Evolutionary conservation across 2,797 vertebrate genomes (phyloP).

Genomic region (Danio kyathit): DNA sequence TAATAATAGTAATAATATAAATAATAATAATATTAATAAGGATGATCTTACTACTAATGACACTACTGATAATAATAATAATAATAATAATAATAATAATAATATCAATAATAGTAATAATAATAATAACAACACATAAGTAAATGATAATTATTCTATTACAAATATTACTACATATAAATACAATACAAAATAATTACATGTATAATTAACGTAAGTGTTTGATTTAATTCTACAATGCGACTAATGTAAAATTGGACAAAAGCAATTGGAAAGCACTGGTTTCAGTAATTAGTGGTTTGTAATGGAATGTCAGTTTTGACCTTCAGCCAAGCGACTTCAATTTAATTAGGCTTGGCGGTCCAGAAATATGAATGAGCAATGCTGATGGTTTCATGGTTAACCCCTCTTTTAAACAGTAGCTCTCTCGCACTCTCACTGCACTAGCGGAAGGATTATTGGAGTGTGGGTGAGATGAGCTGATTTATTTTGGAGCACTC

Average conservation of each 20-base stretch:
- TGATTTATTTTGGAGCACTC: constrained; percentile 53
- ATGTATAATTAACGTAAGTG: background rate
- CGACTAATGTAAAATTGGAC: background rate
- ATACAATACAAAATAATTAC: no score
- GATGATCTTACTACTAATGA: no score
- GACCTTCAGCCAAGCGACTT: constrained; percentile 5
- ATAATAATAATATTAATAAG: no score
- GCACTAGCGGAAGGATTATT: constrained; percentile 18
- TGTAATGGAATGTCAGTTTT: constrained; percentile 10
- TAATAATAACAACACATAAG: no score
- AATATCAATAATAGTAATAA: no score
- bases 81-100: no score
- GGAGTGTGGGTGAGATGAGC: constrained; percentile 34
- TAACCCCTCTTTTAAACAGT: constrained; percentile 6
- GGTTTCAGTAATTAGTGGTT: background rate
- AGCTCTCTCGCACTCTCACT: constrained; percentile 2
- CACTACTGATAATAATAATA: no score
- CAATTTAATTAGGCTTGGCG: background rate
- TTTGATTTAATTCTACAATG: background rate
- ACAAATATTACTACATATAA: no score
- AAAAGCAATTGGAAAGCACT: background rate
- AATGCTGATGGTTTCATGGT: background rate
- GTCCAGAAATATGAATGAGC: background rate
- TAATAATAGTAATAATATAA: no score
- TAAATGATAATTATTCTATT: no score